These are phyloP conservation scores for Edolisoma coerulescens DNA, from an alignment of 2,113 vertebrate species.

Conservation along the genomic window DNA sequence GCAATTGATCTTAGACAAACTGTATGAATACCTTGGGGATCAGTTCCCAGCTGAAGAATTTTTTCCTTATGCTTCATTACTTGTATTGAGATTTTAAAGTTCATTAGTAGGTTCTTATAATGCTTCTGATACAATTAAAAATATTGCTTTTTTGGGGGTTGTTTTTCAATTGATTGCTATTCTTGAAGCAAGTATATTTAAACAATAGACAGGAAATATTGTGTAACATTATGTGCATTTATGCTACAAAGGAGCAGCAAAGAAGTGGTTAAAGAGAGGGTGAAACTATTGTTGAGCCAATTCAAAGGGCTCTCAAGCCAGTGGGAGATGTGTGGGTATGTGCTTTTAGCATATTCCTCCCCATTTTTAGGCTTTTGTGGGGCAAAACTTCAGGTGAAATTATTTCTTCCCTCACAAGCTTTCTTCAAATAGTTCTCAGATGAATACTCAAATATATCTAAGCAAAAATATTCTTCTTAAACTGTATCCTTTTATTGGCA, in stretches of 20 bases:
- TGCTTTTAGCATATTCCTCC: background rate
- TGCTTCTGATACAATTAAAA: background rate
- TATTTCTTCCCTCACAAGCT: background rate
- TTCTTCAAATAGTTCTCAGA: background rate
- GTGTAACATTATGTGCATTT: background rate
- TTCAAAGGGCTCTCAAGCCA: background rate
- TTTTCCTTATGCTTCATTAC: background rate
- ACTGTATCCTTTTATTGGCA: background rate
- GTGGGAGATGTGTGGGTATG: background rate
- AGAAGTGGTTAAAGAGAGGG: background rate
- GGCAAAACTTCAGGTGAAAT: background rate
- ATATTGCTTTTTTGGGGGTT: background rate
- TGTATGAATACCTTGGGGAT: background rate
- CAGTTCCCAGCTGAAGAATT: background rate
- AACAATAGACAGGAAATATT: background rate
- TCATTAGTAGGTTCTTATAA: background rate
- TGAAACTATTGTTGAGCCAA: background rate
- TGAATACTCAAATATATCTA: background rate
- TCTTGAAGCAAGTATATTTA: background rate
- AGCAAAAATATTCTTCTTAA: background rate
- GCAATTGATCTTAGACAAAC: background rate
- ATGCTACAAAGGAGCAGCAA: background rate
- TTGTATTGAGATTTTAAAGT: background rate
- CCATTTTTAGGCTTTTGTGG: background rate
- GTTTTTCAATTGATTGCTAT: background rate